Base-by-base conservation (phyloP, 2,888 invertebrate species). In the Leucophenga montana region DNA sequence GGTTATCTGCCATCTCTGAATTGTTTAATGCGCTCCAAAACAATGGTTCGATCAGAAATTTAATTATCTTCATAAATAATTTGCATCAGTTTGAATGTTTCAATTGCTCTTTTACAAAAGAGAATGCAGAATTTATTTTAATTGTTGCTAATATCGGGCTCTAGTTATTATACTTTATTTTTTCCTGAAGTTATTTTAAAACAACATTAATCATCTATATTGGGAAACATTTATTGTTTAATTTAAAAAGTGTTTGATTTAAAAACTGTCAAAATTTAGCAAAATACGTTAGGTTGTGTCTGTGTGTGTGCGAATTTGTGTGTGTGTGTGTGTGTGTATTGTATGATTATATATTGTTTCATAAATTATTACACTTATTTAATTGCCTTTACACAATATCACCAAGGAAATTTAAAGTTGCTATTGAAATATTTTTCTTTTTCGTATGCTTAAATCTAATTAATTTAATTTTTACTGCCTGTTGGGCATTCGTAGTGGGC, bases 161-260 rank as follows among this genome's bases (percentile, higher is more conserved):
- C n/a, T n/a, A n/a, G n/a, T n/a, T n/a, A n/a, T n/a, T n/a, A n/a
- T n/a, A n/a, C n/a, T n/a, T n/a, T n/a, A n/a, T n/a, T n/a, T n/a
- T n/a, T n/a, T n/a, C n/a, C n/a, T n/a, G n/a, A n/a, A n/a, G n/a
- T n/a, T n/a, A 48, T 53, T 16, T 18, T 18, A 18, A 53, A 53
- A 53, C 16, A 53, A 53, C 6, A 16, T 16, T 1, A 56, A 56
- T 56, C 11, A 56, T 56, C 11, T 33, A n/a, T 16, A 14, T 33
- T 59, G 59, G 59, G 31, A 59, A 59, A 33, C 59, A 59, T 59
- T 59, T 59, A 59, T 59, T 59, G 33, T 59, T 33, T n/a, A 31
- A 33, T 59, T 31, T 59, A 33, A 59, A 59, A 33, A 33, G 33
- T 59, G 33, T 59, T 59, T 59, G n/a, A 59, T 31, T 33, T 22